phyloP scores from a whole-genome alignment of 35 echinoderm and acorn worm genomes.

The Ophioderma brevispina region DNA sequence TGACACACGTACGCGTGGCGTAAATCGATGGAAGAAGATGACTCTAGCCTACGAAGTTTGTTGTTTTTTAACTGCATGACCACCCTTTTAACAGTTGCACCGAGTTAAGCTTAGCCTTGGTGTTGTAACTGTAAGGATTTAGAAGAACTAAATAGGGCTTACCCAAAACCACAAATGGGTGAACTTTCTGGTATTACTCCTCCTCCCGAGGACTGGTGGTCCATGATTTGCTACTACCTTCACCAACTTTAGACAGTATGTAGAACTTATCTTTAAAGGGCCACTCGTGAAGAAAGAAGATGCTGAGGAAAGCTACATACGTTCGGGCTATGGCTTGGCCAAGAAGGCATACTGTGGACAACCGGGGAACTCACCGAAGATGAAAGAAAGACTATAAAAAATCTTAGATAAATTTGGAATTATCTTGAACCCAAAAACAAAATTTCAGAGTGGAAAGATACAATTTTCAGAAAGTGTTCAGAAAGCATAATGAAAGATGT shows the following conservation, averaged over 20 bases:
- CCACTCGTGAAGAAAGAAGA: background rate
- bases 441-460: constrained; percentile 11
- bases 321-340: background rate
- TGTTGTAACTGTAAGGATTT: no score
- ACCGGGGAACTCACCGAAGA: background rate
- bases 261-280: background rate
- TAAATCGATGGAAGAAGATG: no score
- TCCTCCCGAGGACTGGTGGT: background rate
- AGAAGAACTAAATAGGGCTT: no score
- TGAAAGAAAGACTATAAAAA: background rate
- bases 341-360: background rate
- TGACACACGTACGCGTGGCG: no score
- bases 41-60: no score
- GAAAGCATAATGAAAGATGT: background rate
- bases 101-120: no score
- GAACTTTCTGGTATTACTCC: background rate
- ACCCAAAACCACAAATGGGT: no score
- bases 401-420: background rate
- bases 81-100: no score
- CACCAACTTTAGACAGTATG: background rate
- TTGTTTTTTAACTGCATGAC: no score
- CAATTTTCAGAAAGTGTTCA: background rate
- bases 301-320: background rate
- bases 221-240: background rate
- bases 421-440: constrained; percentile 24